These are phyloP conservation scores for Agriopis leucophaearia DNA, from an alignment of 2,888 invertebrate species.

Conservation along the genomic window DNA sequence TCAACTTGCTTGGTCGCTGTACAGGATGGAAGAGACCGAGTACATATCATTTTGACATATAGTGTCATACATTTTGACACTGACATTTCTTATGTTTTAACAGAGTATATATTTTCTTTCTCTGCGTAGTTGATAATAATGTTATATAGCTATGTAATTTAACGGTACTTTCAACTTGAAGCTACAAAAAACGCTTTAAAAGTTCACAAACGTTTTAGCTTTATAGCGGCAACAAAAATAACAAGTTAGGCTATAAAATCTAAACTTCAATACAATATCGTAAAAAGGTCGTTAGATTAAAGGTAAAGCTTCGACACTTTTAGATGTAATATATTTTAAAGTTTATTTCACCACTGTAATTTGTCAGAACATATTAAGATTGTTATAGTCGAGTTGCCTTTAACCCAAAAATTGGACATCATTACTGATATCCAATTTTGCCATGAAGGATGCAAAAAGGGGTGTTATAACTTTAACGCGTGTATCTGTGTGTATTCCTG, in stretches of 20 bases:
- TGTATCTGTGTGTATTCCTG: no score
- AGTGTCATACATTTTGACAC: no score
- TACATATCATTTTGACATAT: no score
- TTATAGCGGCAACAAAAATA: constrained; percentile 37
- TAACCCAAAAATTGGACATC: not conserved
- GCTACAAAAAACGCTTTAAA: constrained; percentile 31
- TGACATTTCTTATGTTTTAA: no score
- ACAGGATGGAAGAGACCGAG: no score
- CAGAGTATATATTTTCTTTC: not conserved
- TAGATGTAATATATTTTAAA: constrained; percentile 16
- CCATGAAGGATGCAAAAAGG: no score
- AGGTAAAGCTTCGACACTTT: constrained; percentile 29
- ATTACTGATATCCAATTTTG: no score
- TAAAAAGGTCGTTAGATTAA: constrained; percentile 34
- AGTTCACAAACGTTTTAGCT: constrained; percentile 30
- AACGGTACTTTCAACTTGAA: constrained; percentile 7
- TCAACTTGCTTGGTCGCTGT: no score
- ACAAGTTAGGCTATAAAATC: constrained; percentile 36
- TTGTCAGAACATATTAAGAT: constrained; percentile 19
- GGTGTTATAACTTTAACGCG: no score
- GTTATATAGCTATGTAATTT: constrained; percentile 6
- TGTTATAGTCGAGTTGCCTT: not conserved
- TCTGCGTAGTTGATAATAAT: not conserved
- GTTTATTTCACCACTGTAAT: constrained; percentile 15
- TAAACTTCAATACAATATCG: constrained; percentile 38